Evolutionary conservation across 1,140 invertebrate species (phyloP), one percentile per base, ranked within the genome.

Genomic region (Wiebesia pumilae): DNA sequence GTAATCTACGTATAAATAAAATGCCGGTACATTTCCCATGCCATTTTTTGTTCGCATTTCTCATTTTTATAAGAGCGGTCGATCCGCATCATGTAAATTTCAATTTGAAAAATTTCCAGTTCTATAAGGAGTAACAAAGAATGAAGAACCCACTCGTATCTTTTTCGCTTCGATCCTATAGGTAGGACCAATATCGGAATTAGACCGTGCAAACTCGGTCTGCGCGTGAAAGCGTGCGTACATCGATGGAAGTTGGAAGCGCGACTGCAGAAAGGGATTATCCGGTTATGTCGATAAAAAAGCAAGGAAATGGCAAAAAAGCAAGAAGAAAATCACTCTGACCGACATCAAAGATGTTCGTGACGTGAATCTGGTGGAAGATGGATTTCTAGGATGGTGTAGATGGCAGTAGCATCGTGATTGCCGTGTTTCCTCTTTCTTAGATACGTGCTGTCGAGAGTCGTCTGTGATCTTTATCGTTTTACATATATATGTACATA

Each of bases 331-430:
- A 93, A 92, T 92, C 91, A 92, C 91, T 92, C 90, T 89, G 84
- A 83, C 87, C 87, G 89, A 90, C 91, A 91, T 93, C 92, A 91
- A 91, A 93, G 91, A 91, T 90, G 92, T 91, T 92, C 92, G 92
- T 93, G 92, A 89, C 88, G 88, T 81, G 92, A 93, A 93, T 93
- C 91, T 87, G 43, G 83, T 79, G 84, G 90, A 89, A 89, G 88
- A 92, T 91, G 91, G 90, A 91, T 92, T 90, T 90, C 83, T 87
- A 54, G 81, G 87, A 81, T 89, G 88, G 90, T 90, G 88, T 78
- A 33, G 65, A 69, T 82, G 83, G 83, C 89, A 87, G 77, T 82
- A 40, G 38, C 73, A 51, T 30, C 4, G 58, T 3, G 24, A 62
- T 21, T 35, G 1, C 1, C 30, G 0, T 62, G 43, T 21, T n/a